Base-by-base conservation (phyloP, 2,797 vertebrate genomes). In the Pseudochirops corinnae region DNA sequence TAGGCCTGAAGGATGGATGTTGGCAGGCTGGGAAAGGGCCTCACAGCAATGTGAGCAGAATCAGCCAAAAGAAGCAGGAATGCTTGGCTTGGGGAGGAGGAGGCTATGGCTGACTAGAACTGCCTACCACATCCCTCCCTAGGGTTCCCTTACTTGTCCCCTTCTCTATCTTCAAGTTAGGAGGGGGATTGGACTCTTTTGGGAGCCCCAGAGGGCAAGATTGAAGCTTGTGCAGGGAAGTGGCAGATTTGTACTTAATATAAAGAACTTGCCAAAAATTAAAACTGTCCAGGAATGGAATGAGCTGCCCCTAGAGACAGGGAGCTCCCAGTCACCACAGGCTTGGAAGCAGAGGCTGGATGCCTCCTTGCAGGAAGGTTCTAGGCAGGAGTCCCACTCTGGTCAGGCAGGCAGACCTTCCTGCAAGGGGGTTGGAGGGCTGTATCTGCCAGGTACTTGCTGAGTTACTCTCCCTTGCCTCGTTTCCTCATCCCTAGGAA, bases 1-100 rank as follows among this genome's bases (percentile, higher is more conserved):
- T 99, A 91, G 9, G 0, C 62, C 50, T 11, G 46, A n/a, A 16
- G 18, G 7, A 56, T 82, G 29, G 56, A 14, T 13, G 0, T 5
- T 31, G 29, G 90, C 29, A 16, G 53, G 5, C 33, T 12, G 18
- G 87, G 33, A 39, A 67, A 55, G 18, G 53, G 10, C 16, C 9
- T 46, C 0, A 9, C 0, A 0, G 26, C 31, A 28, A 24, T 67
- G 39, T 5, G 9, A 87, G 12, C 0, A 46, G 21, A 50, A 39
- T 74, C 5, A n/a, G 5, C 13, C 16, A 39, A 50, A 46, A 21
- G 18, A 4, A 26, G 39, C 31, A 31, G 74, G 74, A 82, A 82
- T 21, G 67, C 74, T 21, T 87, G 24, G 29, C 74, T 21, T 82
- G 21, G 39, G 10, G 39, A 46, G n/a, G 67, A 39, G n/a, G 7